phyloP scores from a whole-genome alignment of 2,113 vertebrate species.

The Alligator sinensis region DNA sequence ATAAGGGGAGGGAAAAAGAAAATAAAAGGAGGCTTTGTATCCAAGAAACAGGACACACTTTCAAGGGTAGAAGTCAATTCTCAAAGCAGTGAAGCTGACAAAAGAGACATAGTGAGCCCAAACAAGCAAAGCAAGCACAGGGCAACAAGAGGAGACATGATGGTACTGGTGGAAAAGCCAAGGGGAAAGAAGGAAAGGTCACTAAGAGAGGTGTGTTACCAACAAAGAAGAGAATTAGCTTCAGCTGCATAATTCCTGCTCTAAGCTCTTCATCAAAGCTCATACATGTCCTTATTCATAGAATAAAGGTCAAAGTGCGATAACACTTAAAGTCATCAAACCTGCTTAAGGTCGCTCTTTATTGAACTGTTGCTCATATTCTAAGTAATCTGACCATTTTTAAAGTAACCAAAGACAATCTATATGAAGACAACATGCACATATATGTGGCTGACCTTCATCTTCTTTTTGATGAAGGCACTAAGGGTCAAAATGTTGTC shows the following conservation, averaged over 20 bases:
- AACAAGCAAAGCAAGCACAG: neutral
- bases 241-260: neutral
- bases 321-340: neutral
- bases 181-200: neutral
- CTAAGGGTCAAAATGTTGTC: too few relatives aligned
- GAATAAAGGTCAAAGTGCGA: neutral
- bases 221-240: neutral
- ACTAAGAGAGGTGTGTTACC: neutral
- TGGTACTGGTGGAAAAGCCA: neutral
- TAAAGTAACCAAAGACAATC: neutral
- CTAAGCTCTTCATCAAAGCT: neutral
- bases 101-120: neutral
- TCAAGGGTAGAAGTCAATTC: slow-evolving; percentile 29
- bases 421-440: neutral
- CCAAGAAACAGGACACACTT: slow-evolving; percentile 31
- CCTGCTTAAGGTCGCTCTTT: neutral
- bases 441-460: neutral
- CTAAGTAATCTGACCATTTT: neutral
- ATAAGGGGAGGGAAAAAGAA: slow-evolving; percentile 26
- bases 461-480: neutral
- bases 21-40: neutral
- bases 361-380: neutral
- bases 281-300: accelerated
- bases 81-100: neutral
- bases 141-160: neutral